These are phyloP conservation scores for Mustelus asterias DNA, from an alignment of 2,113 vertebrate genomes.

Conservation along the genomic window DNA sequence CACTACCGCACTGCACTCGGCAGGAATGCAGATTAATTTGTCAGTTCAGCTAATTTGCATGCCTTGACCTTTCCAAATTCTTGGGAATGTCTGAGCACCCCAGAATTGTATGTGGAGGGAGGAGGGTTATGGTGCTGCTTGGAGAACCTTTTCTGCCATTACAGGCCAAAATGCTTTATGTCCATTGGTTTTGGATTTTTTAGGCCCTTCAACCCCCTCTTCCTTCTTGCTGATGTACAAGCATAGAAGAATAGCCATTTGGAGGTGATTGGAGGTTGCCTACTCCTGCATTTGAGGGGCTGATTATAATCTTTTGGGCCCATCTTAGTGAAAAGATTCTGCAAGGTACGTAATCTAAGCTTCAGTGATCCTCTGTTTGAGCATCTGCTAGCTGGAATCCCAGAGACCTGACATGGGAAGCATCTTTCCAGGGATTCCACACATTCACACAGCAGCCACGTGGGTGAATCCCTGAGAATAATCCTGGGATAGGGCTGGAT, in stretches of 20 bases:
- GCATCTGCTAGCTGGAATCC: no score
- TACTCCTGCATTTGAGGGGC: no score
- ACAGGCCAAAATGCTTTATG: neutral
- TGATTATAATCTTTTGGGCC: no score
- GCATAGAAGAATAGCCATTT: no score
- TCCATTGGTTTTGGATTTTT: neutral
- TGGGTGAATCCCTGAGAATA: neutral
- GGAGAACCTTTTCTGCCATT: neutral
- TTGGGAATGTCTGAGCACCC: neutral
- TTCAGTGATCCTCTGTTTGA: no score
- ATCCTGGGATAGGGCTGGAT: neutral
- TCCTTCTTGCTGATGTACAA: no score
- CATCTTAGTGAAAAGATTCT: neutral
- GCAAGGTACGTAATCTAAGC: neutral
- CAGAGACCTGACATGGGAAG: neutral
- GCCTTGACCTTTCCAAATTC: neutral
- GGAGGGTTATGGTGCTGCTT: neutral
- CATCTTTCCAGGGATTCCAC: neutral
- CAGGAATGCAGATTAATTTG: conserved; percentile 1
- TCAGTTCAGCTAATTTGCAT: neutral
- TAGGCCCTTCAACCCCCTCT: no score
- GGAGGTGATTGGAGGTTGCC: no score
- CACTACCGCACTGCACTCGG: neutral
- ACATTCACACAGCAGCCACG: neutral
- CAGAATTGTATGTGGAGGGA: neutral